A percentile compares a stretch with the other conserved stretches of the same genome.
Conservation (phyloP, 2,888 invertebrate genomes). For the Elmis aenea region DNA sequence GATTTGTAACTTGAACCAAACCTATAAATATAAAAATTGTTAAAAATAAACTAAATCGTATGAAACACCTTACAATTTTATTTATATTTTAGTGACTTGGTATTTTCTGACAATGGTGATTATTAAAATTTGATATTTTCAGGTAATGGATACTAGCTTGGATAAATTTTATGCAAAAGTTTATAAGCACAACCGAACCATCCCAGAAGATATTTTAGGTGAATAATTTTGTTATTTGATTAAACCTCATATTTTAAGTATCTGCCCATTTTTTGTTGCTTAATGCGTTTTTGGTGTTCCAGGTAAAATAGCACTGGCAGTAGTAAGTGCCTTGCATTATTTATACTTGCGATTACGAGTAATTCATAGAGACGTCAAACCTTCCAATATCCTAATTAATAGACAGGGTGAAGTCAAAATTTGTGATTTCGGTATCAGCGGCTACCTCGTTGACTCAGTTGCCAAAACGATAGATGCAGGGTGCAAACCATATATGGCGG, state of each 20-base stretch:
- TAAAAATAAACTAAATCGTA: no score
- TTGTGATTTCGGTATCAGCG: slow-evolving; percentile 99
- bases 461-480: slow-evolving; percentile 98
- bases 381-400: slow-evolving; percentile 95
- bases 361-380: slow-evolving; percentile 95
- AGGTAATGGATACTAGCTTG: slow-evolving; percentile 97
- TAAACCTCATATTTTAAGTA: neutral
- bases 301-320: slow-evolving; percentile 81
- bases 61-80: no score
- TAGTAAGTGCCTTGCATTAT: slow-evolving; percentile 91
- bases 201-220: slow-evolving; percentile 86
- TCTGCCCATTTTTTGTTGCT: neutral
- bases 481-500: slow-evolving; percentile 98
- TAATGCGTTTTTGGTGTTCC: no score
- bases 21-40: no score
- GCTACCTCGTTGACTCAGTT: slow-evolving; percentile 93
- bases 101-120: neutral
- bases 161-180: slow-evolving; percentile 95
- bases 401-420: slow-evolving; percentile 92
- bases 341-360: slow-evolving; percentile 85
- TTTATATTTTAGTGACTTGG: neutral
- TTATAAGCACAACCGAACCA: slow-evolving; percentile 68
- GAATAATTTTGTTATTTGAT: no score
- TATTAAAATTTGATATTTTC: slow-evolving; percentile 53
- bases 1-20: no score